These are phyloP conservation scores for Synanthedon tipuliformis DNA, from an alignment of 2,888 invertebrate species.

Conservation along the genomic window DNA sequence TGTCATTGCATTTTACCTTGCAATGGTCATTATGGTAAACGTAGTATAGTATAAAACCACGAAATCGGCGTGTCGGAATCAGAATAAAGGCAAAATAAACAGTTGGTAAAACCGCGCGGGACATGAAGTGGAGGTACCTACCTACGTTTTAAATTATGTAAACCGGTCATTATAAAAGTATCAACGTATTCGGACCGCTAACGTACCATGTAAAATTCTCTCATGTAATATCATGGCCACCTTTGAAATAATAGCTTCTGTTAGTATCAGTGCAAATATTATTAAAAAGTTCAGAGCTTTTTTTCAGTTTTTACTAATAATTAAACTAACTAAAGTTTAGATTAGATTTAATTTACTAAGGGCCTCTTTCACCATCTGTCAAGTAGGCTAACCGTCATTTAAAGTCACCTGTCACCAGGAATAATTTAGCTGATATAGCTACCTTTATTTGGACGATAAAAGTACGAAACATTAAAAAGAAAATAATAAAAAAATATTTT, in stretches of 20 bases:
- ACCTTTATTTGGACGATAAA: no score
- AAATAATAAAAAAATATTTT: no score
- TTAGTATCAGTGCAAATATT: no score
- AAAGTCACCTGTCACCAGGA: no score
- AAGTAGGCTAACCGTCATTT: no score
- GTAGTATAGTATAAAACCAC: conserved; percentile 65
- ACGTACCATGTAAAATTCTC: neutral
- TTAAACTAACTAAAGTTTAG: no score
- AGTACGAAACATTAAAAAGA: no score
- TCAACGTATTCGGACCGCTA: conserved; percentile 14
- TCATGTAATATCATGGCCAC: conserved; percentile 4
- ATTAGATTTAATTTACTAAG: no score
- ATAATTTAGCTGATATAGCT: no score
- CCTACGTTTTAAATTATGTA: conserved; percentile 33
- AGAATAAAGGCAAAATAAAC: conserved; percentile 67
- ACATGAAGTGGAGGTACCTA: conserved; percentile 18
- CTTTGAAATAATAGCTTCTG: neutral
- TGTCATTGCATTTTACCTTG: conserved; percentile 33
- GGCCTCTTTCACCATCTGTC: no score
- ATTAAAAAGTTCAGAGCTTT: no score
- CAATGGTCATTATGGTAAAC: conserved; percentile 66
- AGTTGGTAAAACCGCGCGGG: conserved; percentile 44
- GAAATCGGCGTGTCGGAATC: conserved; percentile 66
- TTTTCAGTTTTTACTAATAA: no score
- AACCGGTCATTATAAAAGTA: conserved; percentile 48